A percentile compares a stretch with the other conserved stretches of the same genome.
Conservation (phyloP, 2,888 invertebrate species). For the Altica lythri region DNA sequence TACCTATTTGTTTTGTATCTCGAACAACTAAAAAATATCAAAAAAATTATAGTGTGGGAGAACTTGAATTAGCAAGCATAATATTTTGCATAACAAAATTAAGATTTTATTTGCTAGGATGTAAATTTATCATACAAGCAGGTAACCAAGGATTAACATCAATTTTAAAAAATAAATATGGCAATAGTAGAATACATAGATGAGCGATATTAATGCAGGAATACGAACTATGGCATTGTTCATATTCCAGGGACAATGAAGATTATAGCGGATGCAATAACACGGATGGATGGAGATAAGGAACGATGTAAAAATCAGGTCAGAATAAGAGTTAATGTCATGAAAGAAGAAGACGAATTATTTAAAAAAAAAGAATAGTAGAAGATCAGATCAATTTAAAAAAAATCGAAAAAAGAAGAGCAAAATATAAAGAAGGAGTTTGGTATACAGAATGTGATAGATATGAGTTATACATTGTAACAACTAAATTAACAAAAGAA, state of each 20-base stretch:
- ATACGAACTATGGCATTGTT: conserved; percentile 17
- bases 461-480: not conserved
- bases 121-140: conserved; percentile 16
- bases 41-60: too few relatives aligned
- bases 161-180: conserved; percentile 11
- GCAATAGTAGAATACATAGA: conserved; percentile 16
- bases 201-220: conserved; percentile 9
- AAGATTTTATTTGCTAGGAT: conserved; percentile 14
- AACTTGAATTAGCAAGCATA: conserved; percentile 19
- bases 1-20: conserved; percentile 13
- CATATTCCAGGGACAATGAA: conserved; percentile 13
- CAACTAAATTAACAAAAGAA: not conserved
- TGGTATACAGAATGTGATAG: not conserved
- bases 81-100: conserved; percentile 13
- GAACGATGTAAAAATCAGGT: not conserved
- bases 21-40: too few relatives aligned
- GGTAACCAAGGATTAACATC: conserved; percentile 4
- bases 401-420: not conserved
- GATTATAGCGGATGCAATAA: conserved; percentile 12
- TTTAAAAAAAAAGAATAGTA: not conserved
- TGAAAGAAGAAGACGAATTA: not conserved
- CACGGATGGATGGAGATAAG: conserved; percentile 1
- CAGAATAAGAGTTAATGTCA: not conserved
- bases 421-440: not conserved
- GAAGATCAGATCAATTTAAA: not conserved